These are phyloP conservation scores for Eleginops maclovinus DNA, from an alignment of 2,113 vertebrate genomes.

Conservation along the genomic window DNA sequence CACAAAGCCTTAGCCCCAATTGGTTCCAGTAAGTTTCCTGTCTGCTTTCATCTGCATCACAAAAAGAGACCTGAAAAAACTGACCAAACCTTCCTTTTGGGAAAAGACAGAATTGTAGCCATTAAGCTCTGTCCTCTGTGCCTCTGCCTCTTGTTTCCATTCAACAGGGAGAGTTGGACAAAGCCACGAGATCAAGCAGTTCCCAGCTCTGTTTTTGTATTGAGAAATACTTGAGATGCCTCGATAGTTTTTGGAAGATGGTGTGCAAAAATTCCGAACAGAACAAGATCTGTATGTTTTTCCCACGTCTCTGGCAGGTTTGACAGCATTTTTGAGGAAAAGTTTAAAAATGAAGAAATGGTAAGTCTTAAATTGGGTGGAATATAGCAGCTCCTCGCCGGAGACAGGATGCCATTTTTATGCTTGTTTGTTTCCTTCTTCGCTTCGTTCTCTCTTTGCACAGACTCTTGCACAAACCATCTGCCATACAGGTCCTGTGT, in stretches of 20 bases:
- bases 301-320: conserved; percentile 42
- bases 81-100: conserved; percentile 63
- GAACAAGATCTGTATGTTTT: conserved; percentile 43
- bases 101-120: conserved; percentile 57
- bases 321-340: conserved; percentile 65
- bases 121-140: conserved; percentile 65
- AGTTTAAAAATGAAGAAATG: conserved; percentile 60
- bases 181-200: conserved; percentile 65
- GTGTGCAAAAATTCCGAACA: conserved; percentile 27
- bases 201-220: conserved; percentile 37
- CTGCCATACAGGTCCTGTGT: conserved; percentile 77
- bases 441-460: conserved; percentile 62
- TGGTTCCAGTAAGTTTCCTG: conserved; percentile 54
- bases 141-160: conserved; percentile 49
- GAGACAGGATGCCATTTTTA: conserved; percentile 72
- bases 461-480: conserved; percentile 75
- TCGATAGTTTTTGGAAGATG: conserved; percentile 46
- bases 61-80: conserved; percentile 62
- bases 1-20: conserved; percentile 30
- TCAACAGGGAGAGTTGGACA: conserved; percentile 66
- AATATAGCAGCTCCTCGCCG: conserved; percentile 63
- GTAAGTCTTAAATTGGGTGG: conserved; percentile 66
- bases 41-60: conserved; percentile 72
- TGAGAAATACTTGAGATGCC: conserved; percentile 54
- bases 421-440: conserved; percentile 72